A percentile compares a stretch with the other conserved stretches of the same genome.
Evolutionary conservation across 2,113 vertebrate species (phyloP).

Genomic region (Gila orcuttii): DNA sequence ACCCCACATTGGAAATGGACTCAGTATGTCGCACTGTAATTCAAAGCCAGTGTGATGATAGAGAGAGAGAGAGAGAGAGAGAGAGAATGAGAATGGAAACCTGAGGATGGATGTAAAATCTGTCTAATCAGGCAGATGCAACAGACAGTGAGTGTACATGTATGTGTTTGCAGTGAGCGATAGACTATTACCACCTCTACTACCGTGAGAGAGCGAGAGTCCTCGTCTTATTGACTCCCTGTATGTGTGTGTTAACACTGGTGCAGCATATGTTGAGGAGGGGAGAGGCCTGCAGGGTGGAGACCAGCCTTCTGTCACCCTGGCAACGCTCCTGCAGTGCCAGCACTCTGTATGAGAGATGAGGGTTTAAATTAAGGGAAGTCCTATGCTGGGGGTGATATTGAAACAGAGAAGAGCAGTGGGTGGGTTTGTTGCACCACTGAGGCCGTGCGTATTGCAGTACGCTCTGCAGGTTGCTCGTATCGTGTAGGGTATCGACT

Average conservation of each 20-base stretch:
- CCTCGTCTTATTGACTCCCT: neutral
- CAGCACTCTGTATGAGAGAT: slow-evolving; percentile 30
- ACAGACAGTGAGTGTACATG: neutral
- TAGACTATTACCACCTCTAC: neutral
- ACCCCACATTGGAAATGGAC: slow-evolving; percentile 17
- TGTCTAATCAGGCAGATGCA: neutral
- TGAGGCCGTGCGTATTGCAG: neutral
- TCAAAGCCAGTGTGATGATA: slow-evolving; percentile 51
- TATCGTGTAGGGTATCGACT: neutral
- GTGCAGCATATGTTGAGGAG: slow-evolving; percentile 55
- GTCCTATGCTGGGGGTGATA: slow-evolving; percentile 2
- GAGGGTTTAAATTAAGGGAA: slow-evolving; percentile 14
- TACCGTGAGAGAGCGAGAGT: neutral
- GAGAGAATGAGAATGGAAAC: slow-evolving; percentile 18
- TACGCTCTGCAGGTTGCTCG: slow-evolving; percentile 18
- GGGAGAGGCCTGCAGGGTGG: slow-evolving; percentile 58
- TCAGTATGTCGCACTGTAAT: slow-evolving; percentile 33
- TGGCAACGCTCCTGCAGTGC: slow-evolving; percentile 53
- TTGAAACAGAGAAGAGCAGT: neutral
- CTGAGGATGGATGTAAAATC: slow-evolving; percentile 13
- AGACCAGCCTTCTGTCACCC: slow-evolving; percentile 61
- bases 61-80: slow-evolving; percentile 26
- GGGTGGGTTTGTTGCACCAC: slow-evolving; percentile 21
- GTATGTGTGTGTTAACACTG: slow-evolving; percentile 16
- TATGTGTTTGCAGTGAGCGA: neutral